These are phyloP conservation scores for Pampus argenteus DNA, from an alignment of 2,797 vertebrate genomes.

Conservation along the genomic window DNA sequence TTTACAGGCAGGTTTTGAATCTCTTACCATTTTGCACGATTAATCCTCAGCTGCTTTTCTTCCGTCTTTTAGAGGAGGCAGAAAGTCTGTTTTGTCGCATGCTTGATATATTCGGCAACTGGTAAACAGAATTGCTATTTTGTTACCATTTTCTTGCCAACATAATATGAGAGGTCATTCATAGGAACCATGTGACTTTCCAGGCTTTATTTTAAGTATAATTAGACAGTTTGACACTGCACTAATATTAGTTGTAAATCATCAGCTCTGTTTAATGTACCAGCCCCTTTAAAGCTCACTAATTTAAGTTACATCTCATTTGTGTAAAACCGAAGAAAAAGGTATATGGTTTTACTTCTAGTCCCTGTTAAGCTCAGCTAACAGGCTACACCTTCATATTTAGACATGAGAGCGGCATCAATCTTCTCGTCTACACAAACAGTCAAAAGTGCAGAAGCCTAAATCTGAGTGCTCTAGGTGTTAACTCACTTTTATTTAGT, in stretches of 20 bases:
- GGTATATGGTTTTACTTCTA: too few species aligned
- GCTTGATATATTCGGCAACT: background rate
- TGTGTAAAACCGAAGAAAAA: too few species aligned
- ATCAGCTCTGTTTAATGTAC: too few species aligned
- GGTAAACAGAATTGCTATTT: background rate
- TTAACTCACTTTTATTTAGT: background rate
- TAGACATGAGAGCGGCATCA: too few species aligned
- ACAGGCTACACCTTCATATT: too few species aligned
- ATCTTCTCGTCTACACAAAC: too few species aligned
- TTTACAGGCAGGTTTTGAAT: constrained; percentile 15
- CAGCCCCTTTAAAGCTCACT: too few species aligned
- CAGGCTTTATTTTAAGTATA: background rate
- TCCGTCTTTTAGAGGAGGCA: background rate
- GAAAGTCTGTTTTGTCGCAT: background rate
- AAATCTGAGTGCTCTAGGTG: constrained; percentile 1
- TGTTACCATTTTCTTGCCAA: background rate
- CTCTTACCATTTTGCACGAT: constrained; percentile 9
- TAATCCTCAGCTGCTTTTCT: rapidly evolving
- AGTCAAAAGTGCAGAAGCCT: background rate
- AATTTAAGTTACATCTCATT: too few species aligned
- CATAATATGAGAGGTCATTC: background rate
- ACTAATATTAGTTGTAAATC: background rate
- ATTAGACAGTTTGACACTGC: background rate
- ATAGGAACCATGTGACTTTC: too few species aligned
- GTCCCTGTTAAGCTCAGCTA: too few species aligned